phyloP scores from a whole-genome alignment of 2,888 invertebrate genomes.

The Azorinus chamasolen region DNA sequence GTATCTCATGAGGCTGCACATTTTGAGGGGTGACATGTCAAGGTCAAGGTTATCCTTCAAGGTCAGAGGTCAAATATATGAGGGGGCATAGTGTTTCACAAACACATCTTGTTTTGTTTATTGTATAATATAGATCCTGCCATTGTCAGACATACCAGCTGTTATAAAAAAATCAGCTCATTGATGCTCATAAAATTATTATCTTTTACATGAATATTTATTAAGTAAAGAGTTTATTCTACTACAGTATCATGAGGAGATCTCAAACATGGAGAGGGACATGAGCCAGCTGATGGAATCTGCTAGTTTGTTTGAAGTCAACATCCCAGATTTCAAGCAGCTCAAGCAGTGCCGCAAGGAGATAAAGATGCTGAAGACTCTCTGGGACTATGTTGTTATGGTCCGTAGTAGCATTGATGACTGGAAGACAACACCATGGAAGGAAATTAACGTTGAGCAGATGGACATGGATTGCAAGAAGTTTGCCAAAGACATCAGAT shows the following conservation, averaged over 20 bases:
- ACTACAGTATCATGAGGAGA: slow-evolving; percentile 92
- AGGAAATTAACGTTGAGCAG: slow-evolving; percentile 98
- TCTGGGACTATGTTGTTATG: slow-evolving; percentile 98
- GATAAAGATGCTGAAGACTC: slow-evolving; percentile 91
- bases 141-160: too few relatives aligned
- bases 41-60: too few relatives aligned
- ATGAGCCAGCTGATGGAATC: slow-evolving; percentile 95
- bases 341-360: slow-evolving; percentile 97
- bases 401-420: slow-evolving; percentile 97
- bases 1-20: too few relatives aligned
- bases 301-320: slow-evolving; percentile 97
- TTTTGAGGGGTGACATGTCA: too few relatives aligned
- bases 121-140: too few relatives aligned
- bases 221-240: too few relatives aligned
- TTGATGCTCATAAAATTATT: too few relatives aligned
- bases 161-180: too few relatives aligned
- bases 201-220: too few relatives aligned
- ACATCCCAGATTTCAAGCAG: slow-evolving; percentile 97
- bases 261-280: slow-evolving; percentile 93
- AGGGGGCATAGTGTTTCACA: too few relatives aligned
- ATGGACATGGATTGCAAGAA: slow-evolving; percentile 99
- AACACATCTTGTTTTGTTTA: too few relatives aligned
- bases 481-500: slow-evolving; percentile 92
- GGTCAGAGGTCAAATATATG: too few relatives aligned
- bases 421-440: slow-evolving; percentile 99